Base-by-base conservation (phyloP, 2,888 invertebrate genomes). In the Sepioteuthis lessoniana region DNA sequence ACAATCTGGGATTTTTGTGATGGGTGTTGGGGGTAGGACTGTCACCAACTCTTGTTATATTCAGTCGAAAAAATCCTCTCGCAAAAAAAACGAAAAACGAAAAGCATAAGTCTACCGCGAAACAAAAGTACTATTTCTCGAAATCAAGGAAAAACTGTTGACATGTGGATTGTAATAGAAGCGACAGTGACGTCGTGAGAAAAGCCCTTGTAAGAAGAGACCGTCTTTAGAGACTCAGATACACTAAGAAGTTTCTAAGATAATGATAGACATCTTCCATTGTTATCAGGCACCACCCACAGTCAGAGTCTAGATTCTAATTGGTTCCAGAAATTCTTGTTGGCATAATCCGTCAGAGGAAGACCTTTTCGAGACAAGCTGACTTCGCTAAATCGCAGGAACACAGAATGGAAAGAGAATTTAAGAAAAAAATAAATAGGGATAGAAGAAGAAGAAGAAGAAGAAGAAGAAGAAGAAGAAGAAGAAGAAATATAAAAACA, bases 281-380 rank as follows among this genome's bases (percentile, higher is more conserved):
- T 76, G 76, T 76, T 76, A 76, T 76, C 76, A 76, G 76, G n/a
- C 76, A 76, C 76, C 76, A 76, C 76, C 76, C 76, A 76, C 76
- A 76, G 76, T n/a, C 76, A 76, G 76, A 3, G n/a, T 13, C 76
- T n/a, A 16, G n/a, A 4, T 76, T 76, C 76, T 76, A 76, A 76
- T 76, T 76, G 76, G 76, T 35, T 76, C 76, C 76, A 76, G 76
- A 76, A 76, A 76, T 35, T n/a, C 76, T 76, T 76, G n/a, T n/a
- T 35, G 16, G 10, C 13, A 4, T 35, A 76, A 76, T 76, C n/a
- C 76, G n/a, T 35, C 76, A 76, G 76, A 76, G n/a, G 76, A 76
- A 76, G n/a, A 16, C 76, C n/a, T 8, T n/a, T 76, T 76, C 76
- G 13, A n/a, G 76, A 76, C n/a, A 76, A 76, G 76, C 76, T 76